These are phyloP conservation scores for Arrhopalites spinosus DNA, from an alignment of 2,888 invertebrate genomes.

Conservation along the genomic window DNA sequence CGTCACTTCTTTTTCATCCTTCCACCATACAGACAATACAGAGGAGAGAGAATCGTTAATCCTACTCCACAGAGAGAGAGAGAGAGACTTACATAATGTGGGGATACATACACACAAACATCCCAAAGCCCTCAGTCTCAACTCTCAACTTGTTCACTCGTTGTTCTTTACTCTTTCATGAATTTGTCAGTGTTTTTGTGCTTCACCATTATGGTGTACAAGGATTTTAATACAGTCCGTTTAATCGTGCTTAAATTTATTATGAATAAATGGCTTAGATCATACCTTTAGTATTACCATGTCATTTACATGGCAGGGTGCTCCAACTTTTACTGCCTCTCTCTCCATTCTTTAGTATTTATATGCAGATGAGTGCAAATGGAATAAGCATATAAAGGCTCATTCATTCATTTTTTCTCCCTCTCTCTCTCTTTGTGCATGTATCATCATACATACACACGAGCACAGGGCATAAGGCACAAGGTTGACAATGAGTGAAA, in stretches of 20 bases:
- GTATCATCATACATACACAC: too few relatives aligned
- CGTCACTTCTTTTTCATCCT: slow-evolving; percentile 47
- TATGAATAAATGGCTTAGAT: slow-evolving; percentile 3
- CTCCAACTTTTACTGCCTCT: not conserved
- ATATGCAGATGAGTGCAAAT: too few relatives aligned
- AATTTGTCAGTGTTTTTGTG: not conserved
- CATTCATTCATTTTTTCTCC: not conserved
- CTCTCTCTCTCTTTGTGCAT: too few relatives aligned
- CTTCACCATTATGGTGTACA: too few relatives aligned
- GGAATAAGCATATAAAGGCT: not conserved
- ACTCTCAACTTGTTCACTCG: not conserved
- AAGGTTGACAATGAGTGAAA: slow-evolving; percentile 25
- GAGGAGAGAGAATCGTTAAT: slow-evolving; percentile 19
- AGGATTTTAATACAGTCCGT: not conserved
- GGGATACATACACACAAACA: not conserved
- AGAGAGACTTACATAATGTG: not conserved
- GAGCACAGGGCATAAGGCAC: too few relatives aligned
- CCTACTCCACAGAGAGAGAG: not conserved
- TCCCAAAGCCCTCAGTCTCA: not conserved
- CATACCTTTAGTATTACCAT: too few relatives aligned
- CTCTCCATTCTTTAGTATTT: too few relatives aligned
- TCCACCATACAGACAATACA: slow-evolving; percentile 11
- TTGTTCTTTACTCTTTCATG: not conserved
- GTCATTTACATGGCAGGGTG: too few relatives aligned
- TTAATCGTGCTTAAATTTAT: slow-evolving; percentile 13